Conservation (phyloP, 2,888 invertebrate genomes). For the Tholera decimalis region DNA sequence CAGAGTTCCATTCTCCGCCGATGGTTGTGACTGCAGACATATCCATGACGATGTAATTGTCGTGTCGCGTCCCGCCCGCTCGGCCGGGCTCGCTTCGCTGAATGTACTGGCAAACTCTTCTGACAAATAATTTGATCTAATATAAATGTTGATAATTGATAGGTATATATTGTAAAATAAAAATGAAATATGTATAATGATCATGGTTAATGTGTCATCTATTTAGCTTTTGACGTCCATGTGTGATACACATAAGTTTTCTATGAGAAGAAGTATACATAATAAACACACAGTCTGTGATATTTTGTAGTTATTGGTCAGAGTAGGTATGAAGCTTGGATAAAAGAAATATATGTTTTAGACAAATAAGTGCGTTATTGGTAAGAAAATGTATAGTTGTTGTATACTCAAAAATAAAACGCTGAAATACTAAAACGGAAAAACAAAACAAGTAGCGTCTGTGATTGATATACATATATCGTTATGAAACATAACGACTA, state of each 20-base stretch:
- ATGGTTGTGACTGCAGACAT: conserved; percentile 90
- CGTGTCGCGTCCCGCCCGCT: conserved; percentile 34
- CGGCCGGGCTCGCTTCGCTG: conserved; percentile 69
- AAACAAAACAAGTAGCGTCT: conserved; percentile 84
- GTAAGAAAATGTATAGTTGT: conserved; percentile 87
- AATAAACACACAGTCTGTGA: conserved; percentile 91
- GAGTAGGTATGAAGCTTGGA: conserved; percentile 89
- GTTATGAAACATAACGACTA: conserved; percentile 84
- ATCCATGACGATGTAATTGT: conserved; percentile 76
- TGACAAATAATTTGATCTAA: conserved; percentile 86
- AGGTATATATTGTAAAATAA: conserved; percentile 82
- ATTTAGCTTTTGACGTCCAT: conserved; percentile 90
- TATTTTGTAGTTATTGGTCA: conserved; percentile 91
- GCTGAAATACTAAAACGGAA: conserved; percentile 78
- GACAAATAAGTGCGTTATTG: conserved; percentile 87
- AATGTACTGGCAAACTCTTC: conserved; percentile 82
- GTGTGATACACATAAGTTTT: conserved; percentile 91
- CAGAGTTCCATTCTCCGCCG: conserved; percentile 75
- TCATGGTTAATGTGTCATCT: conserved; percentile 89
- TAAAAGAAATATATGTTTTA: conserved; percentile 89
- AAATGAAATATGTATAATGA: conserved; percentile 80
- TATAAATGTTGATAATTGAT: conserved; percentile 83
- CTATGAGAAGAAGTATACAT: conserved; percentile 91
- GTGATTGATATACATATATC: conserved; percentile 90
- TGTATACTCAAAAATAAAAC: conserved; percentile 83